Conservation (phyloP, 2,797 vertebrate genomes). For the Nyctibius grandis region DNA sequence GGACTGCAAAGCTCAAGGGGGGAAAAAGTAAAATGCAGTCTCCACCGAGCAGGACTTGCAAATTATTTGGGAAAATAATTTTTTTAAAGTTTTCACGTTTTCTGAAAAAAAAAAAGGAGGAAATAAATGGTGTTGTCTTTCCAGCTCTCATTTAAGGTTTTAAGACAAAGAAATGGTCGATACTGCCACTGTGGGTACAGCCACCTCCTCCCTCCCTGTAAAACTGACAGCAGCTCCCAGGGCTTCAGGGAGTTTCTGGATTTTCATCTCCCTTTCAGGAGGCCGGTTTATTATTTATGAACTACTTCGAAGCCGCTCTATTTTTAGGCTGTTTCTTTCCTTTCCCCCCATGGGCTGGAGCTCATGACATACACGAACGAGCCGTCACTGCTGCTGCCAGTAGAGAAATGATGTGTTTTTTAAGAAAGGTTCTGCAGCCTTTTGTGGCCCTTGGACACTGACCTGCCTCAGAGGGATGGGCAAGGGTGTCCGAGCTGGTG, state of each 20-base stretch:
- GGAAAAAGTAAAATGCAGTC: neutral
- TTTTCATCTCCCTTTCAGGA: conserved; percentile 11
- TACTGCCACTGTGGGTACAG: neutral
- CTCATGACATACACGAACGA: neutral
- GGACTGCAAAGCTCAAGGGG: neutral
- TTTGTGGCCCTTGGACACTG: neutral
- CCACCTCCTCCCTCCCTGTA: neutral
- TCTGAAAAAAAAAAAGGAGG: neutral
- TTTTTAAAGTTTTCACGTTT: neutral
- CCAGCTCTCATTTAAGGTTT: neutral
- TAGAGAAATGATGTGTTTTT: neutral
- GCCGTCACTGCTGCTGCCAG: neutral
- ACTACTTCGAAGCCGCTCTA: conserved; percentile 4
- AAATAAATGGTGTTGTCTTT: neutral
- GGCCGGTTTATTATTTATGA: conserved; percentile 50
- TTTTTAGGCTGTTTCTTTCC: conserved; percentile 32
- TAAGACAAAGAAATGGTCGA: neutral
- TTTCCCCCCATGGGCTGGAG: neutral
- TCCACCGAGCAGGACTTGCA: neutral
- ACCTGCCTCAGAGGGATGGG: neutral
- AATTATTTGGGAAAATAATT: neutral
- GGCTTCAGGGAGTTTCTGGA: neutral
- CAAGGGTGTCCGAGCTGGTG: neutral
- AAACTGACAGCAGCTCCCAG: neutral
- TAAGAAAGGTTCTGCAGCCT: neutral